Evolutionary conservation across 2,888 invertebrate genomes (phyloP), one percentile per base, ranked within the genome.

Genomic region (Dyspetes luteomarginatus): DNA sequence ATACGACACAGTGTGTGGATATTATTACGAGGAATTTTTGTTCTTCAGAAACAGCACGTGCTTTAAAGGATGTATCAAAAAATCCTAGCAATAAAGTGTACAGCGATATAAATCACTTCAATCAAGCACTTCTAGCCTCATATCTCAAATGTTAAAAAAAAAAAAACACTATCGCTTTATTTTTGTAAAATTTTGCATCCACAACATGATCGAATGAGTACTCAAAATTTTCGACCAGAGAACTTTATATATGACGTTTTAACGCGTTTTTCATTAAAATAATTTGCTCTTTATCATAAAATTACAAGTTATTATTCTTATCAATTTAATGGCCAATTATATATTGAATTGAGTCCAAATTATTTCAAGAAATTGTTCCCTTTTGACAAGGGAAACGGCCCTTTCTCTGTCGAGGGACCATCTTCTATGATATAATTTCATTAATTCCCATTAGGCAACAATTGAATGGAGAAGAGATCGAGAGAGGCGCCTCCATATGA

Each of bases 361-460:
- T n/a, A n/a, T n/a, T n/a, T n/a, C n/a, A n/a, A n/a, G n/a, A n/a
- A n/a, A n/a, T n/a, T n/a, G n/a, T n/a, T n/a, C n/a, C n/a, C n/a
- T n/a, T n/a, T n/a, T n/a, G n/a, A n/a, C n/a, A n/a, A n/a, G n/a
- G n/a, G n/a, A n/a, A n/a, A n/a, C n/a, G n/a, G n/a, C n/a, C n/a
- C n/a, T n/a, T n/a, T n/a, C n/a, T n/a, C n/a, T n/a, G n/a, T n/a
- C n/a, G n/a, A n/a, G n/a, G n/a, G n/a, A n/a, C n/a, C 36, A 45
- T 73, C 52, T 28, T 64, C 48, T 71, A 64, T 64, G 45, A 74
- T 75, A 69, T 78, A 64, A 81, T 82, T 78, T 78, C 80, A 78
- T 82, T 83, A 81, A 81, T 82, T 72, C 83, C 74, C 69, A 72
- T 83, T 80, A 81, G 76, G 67, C 69, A 48, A 73, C 78, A 75